Percentiles rank a stretch among this genome's conserved stretches.
Conservation (phyloP, 2,113 vertebrate genomes). For the Hylia prasina region DNA sequence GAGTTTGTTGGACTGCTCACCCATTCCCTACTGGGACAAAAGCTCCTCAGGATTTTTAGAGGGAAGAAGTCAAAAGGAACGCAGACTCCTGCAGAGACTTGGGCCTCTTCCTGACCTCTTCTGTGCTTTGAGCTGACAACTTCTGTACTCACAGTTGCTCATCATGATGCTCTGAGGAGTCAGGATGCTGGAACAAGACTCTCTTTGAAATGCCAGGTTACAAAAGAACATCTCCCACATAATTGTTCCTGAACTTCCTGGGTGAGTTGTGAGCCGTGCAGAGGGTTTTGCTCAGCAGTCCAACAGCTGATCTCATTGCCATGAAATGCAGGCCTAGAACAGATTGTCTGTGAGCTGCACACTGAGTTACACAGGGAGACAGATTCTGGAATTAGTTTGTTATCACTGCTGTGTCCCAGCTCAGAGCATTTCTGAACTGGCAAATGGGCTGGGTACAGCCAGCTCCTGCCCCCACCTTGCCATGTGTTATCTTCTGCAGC, state of each 20-base stretch:
- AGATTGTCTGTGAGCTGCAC: not conserved
- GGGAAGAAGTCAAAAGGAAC: not conserved
- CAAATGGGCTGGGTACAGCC: not conserved
- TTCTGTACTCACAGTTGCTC: not conserved
- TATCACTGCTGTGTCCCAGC: not conserved
- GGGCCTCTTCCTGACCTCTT: not conserved
- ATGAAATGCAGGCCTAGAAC: constrained; percentile 12
- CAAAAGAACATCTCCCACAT: not conserved
- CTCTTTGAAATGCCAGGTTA: not conserved
- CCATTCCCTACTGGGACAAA: not conserved
- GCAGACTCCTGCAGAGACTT: not conserved
- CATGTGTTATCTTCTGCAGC: not conserved
- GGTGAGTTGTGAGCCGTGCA: not conserved
- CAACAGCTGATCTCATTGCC: constrained; percentile 30
- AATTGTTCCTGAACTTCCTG: constrained; percentile 27
- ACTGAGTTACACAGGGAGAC: not conserved
- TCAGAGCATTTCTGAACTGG: not conserved
- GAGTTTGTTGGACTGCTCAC: not conserved
- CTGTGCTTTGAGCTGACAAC: not conserved
- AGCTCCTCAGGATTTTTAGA: not conserved
- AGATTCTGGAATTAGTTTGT: not conserved
- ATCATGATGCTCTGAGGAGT: not conserved
- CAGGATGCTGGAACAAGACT: not conserved
- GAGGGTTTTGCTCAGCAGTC: not conserved
- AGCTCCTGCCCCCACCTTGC: not conserved